A percentile compares a stretch with the other conserved stretches of the same genome.
These are phyloP conservation scores for Gnathonemus echidnorhynchus DNA, from an alignment of 2,113 vertebrate species.

Conservation along the genomic window DNA sequence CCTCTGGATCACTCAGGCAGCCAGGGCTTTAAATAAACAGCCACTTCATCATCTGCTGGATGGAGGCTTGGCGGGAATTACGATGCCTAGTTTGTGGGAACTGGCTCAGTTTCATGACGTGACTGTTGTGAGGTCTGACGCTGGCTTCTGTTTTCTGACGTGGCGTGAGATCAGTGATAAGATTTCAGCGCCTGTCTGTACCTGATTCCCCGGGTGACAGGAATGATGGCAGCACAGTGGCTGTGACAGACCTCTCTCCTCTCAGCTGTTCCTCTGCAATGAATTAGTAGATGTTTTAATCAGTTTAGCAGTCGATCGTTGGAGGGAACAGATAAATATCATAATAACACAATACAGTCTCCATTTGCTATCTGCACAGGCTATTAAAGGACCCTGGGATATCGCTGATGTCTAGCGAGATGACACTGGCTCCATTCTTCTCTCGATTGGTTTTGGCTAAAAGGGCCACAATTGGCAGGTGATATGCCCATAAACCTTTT, in stretches of 20 bases:
- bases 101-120: neutral
- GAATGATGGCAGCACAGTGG: neutral
- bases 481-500: conserved; percentile 45
- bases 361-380: conserved; percentile 33
- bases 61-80: neutral
- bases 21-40: neutral
- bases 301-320: conserved; percentile 32
- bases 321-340: conserved; percentile 41
- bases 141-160: neutral
- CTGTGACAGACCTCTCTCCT: neutral
- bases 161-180: neutral
- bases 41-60: neutral
- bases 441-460: conserved; percentile 42
- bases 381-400: conserved; percentile 62
- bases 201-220: neutral
- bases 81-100: neutral
- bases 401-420: conserved; percentile 50
- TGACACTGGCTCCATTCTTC: conserved; percentile 53
- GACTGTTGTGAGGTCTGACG: neutral
- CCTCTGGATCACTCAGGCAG: neutral
- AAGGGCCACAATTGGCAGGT: conserved; percentile 15
- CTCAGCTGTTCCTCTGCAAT: conserved; percentile 18
- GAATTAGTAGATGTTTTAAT: conserved; percentile 35
- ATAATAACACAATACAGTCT: conserved; percentile 21
- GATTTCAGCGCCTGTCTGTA: neutral